Conservation (phyloP, 2,888 invertebrate genomes). For the Agrenia bidenticulata region DNA sequence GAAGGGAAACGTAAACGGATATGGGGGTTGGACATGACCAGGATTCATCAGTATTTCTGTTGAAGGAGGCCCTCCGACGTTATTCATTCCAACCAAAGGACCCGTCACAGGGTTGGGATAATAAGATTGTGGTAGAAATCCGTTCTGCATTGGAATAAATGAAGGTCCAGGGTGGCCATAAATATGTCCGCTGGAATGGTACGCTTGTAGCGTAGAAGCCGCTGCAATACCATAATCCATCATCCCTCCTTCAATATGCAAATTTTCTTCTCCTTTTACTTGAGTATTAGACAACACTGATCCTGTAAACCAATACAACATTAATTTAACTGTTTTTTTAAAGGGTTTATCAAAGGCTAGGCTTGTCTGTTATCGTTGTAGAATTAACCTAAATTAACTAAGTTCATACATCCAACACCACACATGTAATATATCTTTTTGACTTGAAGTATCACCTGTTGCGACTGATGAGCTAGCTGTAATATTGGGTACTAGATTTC, state of each 20-base stretch:
- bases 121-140: conserved; percentile 34
- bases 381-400: too few relatives aligned
- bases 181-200: conserved; percentile 36
- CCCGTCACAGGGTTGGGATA: conserved; percentile 30
- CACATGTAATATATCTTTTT: too few relatives aligned
- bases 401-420: too few relatives aligned
- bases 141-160: conserved; percentile 36
- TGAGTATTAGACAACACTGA: background rate
- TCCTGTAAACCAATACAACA: background rate
- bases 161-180: conserved; percentile 33
- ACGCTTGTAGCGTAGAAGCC: conserved; percentile 30
- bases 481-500: conserved; percentile 30
- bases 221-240: conserved; percentile 33
- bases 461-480: background rate
- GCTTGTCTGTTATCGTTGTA: too few relatives aligned
- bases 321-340: too few relatives aligned
- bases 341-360: too few relatives aligned
- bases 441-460: too few relatives aligned
- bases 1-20: conserved; percentile 28
- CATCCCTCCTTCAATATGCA: conserved; percentile 37
- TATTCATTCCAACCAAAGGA: conserved; percentile 7
- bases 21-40: conserved; percentile 27
- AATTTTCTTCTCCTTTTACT: conserved; percentile 30
- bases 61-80: conserved; percentile 30
- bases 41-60: conserved; percentile 46